Conservation (phyloP, 2,113 vertebrate genomes). For the Carassius auratus region DNA sequence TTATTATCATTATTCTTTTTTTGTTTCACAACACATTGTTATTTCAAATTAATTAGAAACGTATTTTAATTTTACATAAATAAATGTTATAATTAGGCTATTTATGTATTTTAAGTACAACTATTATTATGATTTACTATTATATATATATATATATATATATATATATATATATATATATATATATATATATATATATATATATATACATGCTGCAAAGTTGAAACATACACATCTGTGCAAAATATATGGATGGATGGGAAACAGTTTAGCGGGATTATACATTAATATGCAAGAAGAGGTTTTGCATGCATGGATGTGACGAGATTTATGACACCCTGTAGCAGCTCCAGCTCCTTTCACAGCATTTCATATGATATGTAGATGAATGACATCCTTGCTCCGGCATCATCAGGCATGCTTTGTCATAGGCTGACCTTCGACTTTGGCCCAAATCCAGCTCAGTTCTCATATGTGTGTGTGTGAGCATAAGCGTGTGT, state of each 20-base stretch:
- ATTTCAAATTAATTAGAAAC: too few species aligned
- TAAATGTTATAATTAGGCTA: too few species aligned
- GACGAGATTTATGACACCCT: constrained; percentile 12
- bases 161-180: too few species aligned
- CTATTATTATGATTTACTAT: too few species aligned
- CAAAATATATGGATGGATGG: background rate
- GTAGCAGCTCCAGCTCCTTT: constrained; percentile 7
- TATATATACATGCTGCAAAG: too few species aligned
- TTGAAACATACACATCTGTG: background rate
- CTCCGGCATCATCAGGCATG: constrained; percentile 38
- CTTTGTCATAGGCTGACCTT: constrained; percentile 32
- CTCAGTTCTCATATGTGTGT: background rate
- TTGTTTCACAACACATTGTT: too few species aligned
- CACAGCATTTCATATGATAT: constrained; percentile 12
- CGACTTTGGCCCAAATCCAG: constrained; percentile 34
- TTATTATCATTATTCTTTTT: too few species aligned
- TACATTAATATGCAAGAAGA: background rate
- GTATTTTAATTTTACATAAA: too few species aligned
- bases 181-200: too few species aligned
- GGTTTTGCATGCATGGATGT: background rate
- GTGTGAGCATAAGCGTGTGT: constrained; percentile 27
- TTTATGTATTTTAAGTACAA: too few species aligned
- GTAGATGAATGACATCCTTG: constrained; percentile 19
- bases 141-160: too few species aligned
- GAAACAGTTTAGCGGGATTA: background rate